A percentile compares a stretch with the other conserved stretches of the same genome.
Evolutionary conservation across 1,140 invertebrate species (phyloP).

Genomic region (Eueides isabella): DNA sequence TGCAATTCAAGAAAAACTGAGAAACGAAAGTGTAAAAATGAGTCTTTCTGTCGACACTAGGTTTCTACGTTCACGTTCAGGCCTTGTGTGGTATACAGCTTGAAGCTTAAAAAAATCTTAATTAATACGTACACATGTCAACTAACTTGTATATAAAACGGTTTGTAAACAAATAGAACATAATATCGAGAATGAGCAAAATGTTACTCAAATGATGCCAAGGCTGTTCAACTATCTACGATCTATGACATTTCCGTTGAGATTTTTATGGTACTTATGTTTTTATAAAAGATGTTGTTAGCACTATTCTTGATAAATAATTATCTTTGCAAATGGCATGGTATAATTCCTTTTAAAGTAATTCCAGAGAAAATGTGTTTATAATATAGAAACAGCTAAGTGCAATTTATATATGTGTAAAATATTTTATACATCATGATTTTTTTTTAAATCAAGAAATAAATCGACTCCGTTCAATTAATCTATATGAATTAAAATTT

Average conservation of each 20-base stretch:
- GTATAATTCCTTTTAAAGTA: background rate
- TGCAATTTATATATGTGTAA: background rate
- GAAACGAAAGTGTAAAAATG: no score
- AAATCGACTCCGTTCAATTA: no score
- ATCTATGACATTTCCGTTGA: slow-evolving; percentile 9
- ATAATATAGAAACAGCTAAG: background rate
- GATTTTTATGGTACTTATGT: slow-evolving; percentile 12
- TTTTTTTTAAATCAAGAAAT: no score
- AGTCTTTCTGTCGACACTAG: no score
- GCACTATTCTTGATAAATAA: background rate
- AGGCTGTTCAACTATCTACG: slow-evolving; percentile 24
- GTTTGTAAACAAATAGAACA: slow-evolving; percentile 25
- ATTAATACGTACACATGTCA: background rate
- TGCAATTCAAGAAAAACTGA: no score
- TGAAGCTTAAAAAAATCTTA: background rate
- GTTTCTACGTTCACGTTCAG: no score
- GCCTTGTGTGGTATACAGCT: background rate
- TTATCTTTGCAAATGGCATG: background rate
- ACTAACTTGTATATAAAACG: background rate
- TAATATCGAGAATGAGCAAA: slow-evolving; percentile 19
- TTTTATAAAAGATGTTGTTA: background rate
- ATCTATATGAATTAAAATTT: no score
- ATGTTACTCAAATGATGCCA: slow-evolving; percentile 21
- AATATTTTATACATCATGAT: no score
- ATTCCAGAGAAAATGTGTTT: background rate